A percentile compares a stretch with the other conserved stretches of the same genome.
Conservation (phyloP, 1,140 invertebrate species). For the Orius insidiosus region DNA sequence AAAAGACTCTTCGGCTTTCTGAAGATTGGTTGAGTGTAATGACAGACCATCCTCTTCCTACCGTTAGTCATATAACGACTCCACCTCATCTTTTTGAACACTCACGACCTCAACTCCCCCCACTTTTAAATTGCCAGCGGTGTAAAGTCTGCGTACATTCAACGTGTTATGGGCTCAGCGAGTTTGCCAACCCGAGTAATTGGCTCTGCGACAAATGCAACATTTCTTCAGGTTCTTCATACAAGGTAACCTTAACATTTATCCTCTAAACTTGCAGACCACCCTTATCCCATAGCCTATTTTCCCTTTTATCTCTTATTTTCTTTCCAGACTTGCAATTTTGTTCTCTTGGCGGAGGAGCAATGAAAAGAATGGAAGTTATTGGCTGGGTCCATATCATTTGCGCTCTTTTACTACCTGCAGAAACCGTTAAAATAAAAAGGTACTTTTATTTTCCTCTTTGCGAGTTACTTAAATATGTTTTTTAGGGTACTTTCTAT, state of each 20-base stretch:
- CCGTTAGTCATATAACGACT: neutral
- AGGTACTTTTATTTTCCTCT: too few species aligned
- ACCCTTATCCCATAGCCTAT: too few species aligned
- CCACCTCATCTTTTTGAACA: constrained; percentile 4
- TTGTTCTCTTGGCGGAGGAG: constrained; percentile 36
- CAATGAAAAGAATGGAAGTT: constrained; percentile 39
- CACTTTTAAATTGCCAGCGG: constrained; percentile 27
- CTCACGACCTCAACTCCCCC: constrained; percentile 24
- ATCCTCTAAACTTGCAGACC: too few species aligned
- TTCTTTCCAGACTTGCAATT: constrained; percentile 19
- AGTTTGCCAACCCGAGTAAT: constrained; percentile 20
- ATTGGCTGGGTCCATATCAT: constrained; percentile 36
- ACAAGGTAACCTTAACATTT: neutral
- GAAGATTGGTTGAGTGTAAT: constrained; percentile 10
- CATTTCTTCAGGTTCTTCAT: constrained; percentile 17
- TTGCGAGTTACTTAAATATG: too few species aligned
- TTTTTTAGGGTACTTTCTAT: constrained; percentile 22
- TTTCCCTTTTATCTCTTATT: too few species aligned
- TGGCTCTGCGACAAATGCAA: constrained; percentile 34
- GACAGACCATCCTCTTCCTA: neutral
- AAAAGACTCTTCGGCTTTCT: neutral
- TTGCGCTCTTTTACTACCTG: constrained; percentile 29
- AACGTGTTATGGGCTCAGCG: constrained; percentile 30
- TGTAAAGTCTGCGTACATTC: constrained; percentile 32
- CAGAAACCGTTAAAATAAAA: constrained; percentile 23